Evolutionary conservation across 2,888 invertebrate species (phyloP).

Genomic region (Galerucella pusilla): DNA sequence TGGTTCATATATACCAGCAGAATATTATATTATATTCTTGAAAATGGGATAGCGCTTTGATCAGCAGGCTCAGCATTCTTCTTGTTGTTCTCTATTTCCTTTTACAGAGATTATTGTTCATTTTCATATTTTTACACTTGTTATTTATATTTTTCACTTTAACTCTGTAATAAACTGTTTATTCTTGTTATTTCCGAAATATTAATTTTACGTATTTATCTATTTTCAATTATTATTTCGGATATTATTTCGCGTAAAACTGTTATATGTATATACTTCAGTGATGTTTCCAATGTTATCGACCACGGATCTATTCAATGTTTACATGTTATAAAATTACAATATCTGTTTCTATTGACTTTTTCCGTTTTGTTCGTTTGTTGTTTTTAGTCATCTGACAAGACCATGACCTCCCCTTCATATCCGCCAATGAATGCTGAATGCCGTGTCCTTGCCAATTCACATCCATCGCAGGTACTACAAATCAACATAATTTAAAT

Average conservation of each 20-base stretch:
- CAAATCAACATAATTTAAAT: constrained; percentile 25
- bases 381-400: constrained; percentile 8
- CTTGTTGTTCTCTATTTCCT: too few relatives aligned
- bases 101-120: too few relatives aligned
- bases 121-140: too few relatives aligned
- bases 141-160: too few relatives aligned
- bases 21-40: too few relatives aligned
- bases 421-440: constrained; percentile 17
- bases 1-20: too few relatives aligned
- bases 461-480: constrained; percentile 25
- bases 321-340: not conserved
- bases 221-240: too few relatives aligned
- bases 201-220: too few relatives aligned
- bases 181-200: too few relatives aligned
- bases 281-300: not conserved
- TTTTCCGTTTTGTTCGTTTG: constrained; percentile 4
- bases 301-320: not conserved
- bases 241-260: not conserved
- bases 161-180: too few relatives aligned
- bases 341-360: constrained; percentile 2
- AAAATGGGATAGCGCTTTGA: too few relatives aligned
- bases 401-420: constrained; percentile 11
- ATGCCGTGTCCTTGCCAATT: constrained; percentile 24
- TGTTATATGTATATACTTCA: not conserved
- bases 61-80: too few relatives aligned